Conservation (phyloP, 2,797 vertebrate genomes). For the Menidia menidia region DNA sequence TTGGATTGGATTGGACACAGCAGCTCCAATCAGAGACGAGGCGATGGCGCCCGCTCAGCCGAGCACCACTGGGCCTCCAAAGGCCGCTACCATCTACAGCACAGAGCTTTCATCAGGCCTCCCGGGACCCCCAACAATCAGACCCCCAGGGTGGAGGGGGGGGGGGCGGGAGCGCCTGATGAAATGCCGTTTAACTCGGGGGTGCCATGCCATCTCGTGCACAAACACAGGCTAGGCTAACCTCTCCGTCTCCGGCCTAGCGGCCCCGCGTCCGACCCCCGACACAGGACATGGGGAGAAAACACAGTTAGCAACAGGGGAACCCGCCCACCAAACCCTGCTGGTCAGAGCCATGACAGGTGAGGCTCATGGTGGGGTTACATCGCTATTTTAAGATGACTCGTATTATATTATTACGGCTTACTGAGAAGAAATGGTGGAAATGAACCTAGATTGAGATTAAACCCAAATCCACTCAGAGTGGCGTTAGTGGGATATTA, state of each 20-base stretch:
- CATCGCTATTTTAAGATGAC: too few species aligned
- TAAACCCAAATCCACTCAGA: conserved; percentile 22
- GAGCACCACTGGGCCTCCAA: conserved; percentile 76
- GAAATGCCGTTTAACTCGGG: conserved; percentile 74
- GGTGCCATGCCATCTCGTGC: conserved; percentile 88
- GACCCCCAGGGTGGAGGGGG: conserved; percentile 59
- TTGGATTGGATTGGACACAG: too few species aligned
- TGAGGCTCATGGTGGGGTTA: too few species aligned
- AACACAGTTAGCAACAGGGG: conserved; percentile 79
- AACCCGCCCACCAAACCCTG: conserved; percentile 28
- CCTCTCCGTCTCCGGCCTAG: conserved; percentile 92
- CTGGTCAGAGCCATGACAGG: too few species aligned
- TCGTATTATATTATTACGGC: neutral
- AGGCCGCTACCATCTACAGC: conserved; percentile 73
- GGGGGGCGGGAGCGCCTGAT: conserved; percentile 79
- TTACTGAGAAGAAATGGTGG: conserved; percentile 17
- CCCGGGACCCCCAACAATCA: conserved; percentile 65
- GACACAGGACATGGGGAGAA: conserved; percentile 86
- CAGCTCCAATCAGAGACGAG: conserved; percentile 51
- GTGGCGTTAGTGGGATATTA: conserved; percentile 67
- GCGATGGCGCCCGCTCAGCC: conserved; percentile 75
- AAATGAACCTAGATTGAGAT: conserved; percentile 9
- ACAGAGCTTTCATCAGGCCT: conserved; percentile 81
- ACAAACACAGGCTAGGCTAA: conserved; percentile 89
- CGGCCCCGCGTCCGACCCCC: conserved; percentile 80